Base-by-base conservation (phyloP, 2,888 invertebrate genomes). In the Aphodius sticticus region DNA sequence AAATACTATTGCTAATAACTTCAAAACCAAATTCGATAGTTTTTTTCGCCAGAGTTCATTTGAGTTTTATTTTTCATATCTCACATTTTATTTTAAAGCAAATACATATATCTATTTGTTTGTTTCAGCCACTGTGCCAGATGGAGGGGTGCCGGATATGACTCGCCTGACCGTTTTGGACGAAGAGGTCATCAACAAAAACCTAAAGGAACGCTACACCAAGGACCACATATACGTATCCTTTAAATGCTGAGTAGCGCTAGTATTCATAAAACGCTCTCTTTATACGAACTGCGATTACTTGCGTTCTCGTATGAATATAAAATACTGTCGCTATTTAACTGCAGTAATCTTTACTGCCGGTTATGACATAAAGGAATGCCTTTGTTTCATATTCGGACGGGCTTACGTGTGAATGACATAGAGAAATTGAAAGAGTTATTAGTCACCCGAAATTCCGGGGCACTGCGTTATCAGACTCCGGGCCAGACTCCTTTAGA, bases 181-280 rank as follows among this genome's bases (percentile, higher is more conserved):
- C 85, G 97, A 97, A 90, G 92, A 92, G 84, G 96, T 96, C 87
- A 97, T 97, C 91, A 97, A 97, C 90, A 93, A 93, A 86, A 97
- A 97, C 90, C 92, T 97, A 79, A 93, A 94, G 89, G 92, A 94
- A 83, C 94, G 97, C 86, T 97, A 97, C 90, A 91, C 92, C 85
- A 92, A 93, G 87, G 96, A 97, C 90, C 93, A 95, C 86, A 96
- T 97, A 88, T 97, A 97, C 89, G 97, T 96, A 96, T 96, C 96
- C 96, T 96, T 96, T 72, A 36, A 71, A 71, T 74, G n/a, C 37
- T 71, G 12, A 74, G 37, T 35, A n/a, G 16, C 16, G 26, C 72
- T 7, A 5, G 71, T 14, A 71, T 71, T 71, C 74, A 74, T 74
- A 35, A 16, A 71, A 26, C 53, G 12, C 53, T 9, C 53, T 53